Evolutionary conservation across 92 coral and sea anemone species (phyloP).

Genomic region (Meandrina meandrites): DNA sequence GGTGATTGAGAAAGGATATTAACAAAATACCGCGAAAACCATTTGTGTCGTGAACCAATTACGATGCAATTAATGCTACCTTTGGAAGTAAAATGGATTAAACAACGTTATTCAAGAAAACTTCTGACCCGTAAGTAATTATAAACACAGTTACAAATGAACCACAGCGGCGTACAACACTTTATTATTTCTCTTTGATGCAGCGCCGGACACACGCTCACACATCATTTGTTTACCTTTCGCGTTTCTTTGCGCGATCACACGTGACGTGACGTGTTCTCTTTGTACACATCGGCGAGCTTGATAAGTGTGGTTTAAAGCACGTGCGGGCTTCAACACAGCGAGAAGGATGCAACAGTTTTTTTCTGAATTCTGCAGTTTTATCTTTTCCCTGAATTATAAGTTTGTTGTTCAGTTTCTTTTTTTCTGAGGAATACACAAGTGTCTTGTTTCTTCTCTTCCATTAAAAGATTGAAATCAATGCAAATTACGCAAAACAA

Average conservation of each 20-base stretch:
- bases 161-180: no score
- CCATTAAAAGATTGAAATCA: background rate
- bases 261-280: slow-evolving; percentile 11
- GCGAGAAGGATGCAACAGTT: background rate
- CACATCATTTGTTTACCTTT: background rate
- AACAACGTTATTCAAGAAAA: background rate
- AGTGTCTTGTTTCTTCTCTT: background rate
- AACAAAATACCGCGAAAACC: slow-evolving; percentile 4
- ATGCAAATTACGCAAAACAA: background rate
- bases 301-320: background rate
- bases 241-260: background rate
- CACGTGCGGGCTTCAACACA: background rate
- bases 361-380: background rate
- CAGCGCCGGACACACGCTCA: background rate
- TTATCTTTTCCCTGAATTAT: background rate
- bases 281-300: background rate
- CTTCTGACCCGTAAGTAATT: background rate
- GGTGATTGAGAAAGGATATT: background rate
- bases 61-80: background rate
- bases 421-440: background rate
- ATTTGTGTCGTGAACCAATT: background rate
- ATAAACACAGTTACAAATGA: background rate
- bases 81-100: slow-evolving; percentile 8
- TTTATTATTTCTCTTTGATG: background rate
- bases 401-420: background rate